A percentile compares a stretch with the other conserved stretches of the same genome.
Evolutionary conservation across 2,888 invertebrate genomes (phyloP).

Genomic region (Ornithoptera priamus): DNA sequence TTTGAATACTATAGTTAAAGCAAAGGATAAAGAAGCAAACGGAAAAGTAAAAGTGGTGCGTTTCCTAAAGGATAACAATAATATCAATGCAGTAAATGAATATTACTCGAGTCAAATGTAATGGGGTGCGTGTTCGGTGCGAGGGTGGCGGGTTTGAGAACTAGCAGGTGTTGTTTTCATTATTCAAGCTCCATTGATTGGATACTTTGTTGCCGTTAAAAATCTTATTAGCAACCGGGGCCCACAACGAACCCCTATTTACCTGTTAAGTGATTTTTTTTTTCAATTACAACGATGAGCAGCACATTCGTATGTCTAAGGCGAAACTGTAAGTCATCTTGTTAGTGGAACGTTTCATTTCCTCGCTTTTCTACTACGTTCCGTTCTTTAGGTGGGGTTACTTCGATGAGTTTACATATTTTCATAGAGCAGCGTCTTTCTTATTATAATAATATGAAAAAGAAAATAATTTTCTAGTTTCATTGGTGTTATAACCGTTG

Average conservation of each 20-base stretch:
- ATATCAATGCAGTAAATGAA: conserved; percentile 39
- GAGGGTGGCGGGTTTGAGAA: conserved; percentile 67
- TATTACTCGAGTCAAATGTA: conserved; percentile 44
- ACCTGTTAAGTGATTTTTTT: conserved; percentile 76
- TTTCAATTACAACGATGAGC: conserved; percentile 77
- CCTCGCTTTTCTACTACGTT: conserved; percentile 48
- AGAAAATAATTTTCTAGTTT: not conserved
- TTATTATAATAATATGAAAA: not conserved
- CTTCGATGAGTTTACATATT: conserved; percentile 47
- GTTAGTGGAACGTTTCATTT: conserved; percentile 69
- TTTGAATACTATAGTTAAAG: not conserved
- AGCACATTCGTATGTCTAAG: conserved; percentile 60
- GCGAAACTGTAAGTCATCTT: conserved; percentile 75
- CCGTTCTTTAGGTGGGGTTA: conserved; percentile 51
- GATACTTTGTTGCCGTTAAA: conserved; percentile 80
- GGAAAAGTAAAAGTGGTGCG: conserved; percentile 7
- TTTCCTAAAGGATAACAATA: conserved; percentile 14
- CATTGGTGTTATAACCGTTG: not conserved
- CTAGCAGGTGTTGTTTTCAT: conserved; percentile 77
- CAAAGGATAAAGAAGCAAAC: not conserved
- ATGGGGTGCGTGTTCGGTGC: conserved; percentile 66
- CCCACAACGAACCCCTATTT: conserved; percentile 63
- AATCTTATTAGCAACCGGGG: conserved; percentile 76
- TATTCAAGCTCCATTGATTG: conserved; percentile 80
- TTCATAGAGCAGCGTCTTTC: conserved; percentile 28